Base-by-base conservation (phyloP, 1,140 invertebrate genomes). In the Caerostris extrusa region DNA sequence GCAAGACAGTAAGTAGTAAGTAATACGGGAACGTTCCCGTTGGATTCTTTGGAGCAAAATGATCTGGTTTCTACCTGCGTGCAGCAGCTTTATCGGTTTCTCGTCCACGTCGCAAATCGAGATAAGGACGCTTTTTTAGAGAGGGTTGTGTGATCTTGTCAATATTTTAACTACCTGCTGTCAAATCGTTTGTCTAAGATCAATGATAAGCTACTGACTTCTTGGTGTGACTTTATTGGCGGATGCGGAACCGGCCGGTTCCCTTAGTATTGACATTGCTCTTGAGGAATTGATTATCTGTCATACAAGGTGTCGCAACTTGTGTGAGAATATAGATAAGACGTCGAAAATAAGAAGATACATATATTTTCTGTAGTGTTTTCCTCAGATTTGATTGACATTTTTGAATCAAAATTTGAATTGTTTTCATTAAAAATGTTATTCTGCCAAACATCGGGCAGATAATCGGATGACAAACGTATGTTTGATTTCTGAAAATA, bases 91-190 rank as follows among this genome's bases (percentile, higher is more conserved):
- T 77, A 91, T 91, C 89, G 60, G 58, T 64, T 7, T 19, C n/a
- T 8, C 14, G 56, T 90, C 53, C 58, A 71, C 14, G 71, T 50
- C 12, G 17, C 56, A 55, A 60, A 77, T 17, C 0, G 55, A 91
- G 89, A 91, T 91, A 91, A 91, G 69, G 57, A 69, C 8, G 5
- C 19, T 12, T 86, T 56, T 71, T 19, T n/a, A 57, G 56, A 19
- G 64, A 58, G 57, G n/a, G 55, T 14, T 57, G 83, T 12, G 57
- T 56, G 3, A 56, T 85, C 55, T 77, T 85, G 82, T 85, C 83
- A 85, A 56, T 85, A 85, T 88, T 88, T 53, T 88, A 88, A 64
- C 58, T 88, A 58, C 55, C 14, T 58, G 82, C 19, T 85, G 34
- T 88, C 61, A 34, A 53, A 57, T 64, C 14, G n/a, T 61, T 67